phyloP scores from a whole-genome alignment of 2,888 invertebrate species.

The Mellilla xanthometata region DNA sequence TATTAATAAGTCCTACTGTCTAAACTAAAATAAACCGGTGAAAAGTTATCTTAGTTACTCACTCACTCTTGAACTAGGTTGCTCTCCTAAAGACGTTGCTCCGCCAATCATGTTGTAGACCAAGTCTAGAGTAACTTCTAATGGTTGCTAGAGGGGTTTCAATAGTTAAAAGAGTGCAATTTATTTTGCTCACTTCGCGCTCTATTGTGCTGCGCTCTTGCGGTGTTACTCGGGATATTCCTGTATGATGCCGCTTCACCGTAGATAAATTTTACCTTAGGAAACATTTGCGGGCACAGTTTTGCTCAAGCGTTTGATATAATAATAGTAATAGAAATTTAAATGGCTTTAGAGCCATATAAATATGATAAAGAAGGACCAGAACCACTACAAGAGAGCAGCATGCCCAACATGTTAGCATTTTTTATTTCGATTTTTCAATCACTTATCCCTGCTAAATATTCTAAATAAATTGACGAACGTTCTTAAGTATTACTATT shows the following conservation, averaged over 20 bases:
- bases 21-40: too few relatives aligned
- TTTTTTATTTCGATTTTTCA: too few relatives aligned
- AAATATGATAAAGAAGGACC: too few relatives aligned
- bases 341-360: too few relatives aligned
- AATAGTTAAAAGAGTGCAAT: slow-evolving; percentile 27
- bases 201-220: slow-evolving; percentile 11
- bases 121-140: slow-evolving; percentile 13
- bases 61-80: background rate
- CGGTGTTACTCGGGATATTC: slow-evolving; percentile 18
- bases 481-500: too few relatives aligned
- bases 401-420: too few relatives aligned
- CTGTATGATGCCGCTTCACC: slow-evolving; percentile 12
- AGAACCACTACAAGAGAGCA: too few relatives aligned
- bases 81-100: background rate
- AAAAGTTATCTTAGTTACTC: background rate
- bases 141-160: slow-evolving; percentile 16
- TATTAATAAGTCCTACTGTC: too few relatives aligned
- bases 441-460: too few relatives aligned
- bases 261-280: slow-evolving; percentile 10
- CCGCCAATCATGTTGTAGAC: background rate
- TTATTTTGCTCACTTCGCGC: slow-evolving; percentile 27
- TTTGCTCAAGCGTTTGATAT: background rate
- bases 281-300: background rate
- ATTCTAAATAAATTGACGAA: too few relatives aligned
- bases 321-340: too few relatives aligned